Evolutionary conservation across 1,140 invertebrate species (phyloP), one percentile per base, ranked within the genome.

Genomic region (Ephestia elutella): DNA sequence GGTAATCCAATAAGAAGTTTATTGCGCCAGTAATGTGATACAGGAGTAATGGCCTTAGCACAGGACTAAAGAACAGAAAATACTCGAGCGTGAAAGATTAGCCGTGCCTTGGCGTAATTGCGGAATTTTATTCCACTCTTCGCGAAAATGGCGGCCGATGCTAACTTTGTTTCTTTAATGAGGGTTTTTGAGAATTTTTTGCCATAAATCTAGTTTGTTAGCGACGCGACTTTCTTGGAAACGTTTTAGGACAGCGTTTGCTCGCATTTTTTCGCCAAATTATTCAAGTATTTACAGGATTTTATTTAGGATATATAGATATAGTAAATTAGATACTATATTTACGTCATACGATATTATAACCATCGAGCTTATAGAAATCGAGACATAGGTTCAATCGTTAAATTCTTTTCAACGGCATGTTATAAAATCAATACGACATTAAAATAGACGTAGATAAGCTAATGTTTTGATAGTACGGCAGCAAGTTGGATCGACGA

Each of bases 71-170:
- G n/a, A 15, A 35, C 32, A 35, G 32, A 35, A 25, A 44, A 44
- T 44, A 44, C n/a, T 7, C 38, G 38, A 44, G 38, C 38, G 38
- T 44, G 38, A 44, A 44, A 44, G 38, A 44, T 44, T 44, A 15
- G 38, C n/a, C 38, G 11, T 7, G 38, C 38, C n/a, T n/a, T 8
- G 13, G 1, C 38, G 38, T 15, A 44, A 44, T 44, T 44, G 38
- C 13, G 38, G 32, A 44, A 44, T 44, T 44, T 44, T 17, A 44
- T 44, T n/a, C 38, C 13, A 5, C 10, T 13, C 13, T 15, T 44
- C 15, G 38, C 38, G 5, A 44, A 44, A 44, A 44, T 15, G 38
- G 38, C 5, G 2, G 13, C n/a, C 13, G 38, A 3, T 44, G 38
- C 13, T 15, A 44, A 44, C 38, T 44, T 44, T 44, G 38, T 44